Conservation (phyloP, 2,888 invertebrate species). For the Agrotis puta region DNA sequence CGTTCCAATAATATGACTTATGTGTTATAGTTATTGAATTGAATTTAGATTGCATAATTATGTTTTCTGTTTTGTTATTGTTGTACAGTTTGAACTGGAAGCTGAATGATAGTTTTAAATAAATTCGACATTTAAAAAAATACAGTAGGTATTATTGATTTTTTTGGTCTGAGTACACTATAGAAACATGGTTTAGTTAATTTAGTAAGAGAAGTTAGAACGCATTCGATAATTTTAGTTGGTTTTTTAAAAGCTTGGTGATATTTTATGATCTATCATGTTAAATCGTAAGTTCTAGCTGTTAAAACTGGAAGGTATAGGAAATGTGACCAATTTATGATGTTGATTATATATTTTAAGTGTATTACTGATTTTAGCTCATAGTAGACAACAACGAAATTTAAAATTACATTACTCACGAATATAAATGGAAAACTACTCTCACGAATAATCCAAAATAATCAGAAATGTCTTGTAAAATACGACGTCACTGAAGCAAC, state of each 20-base stretch:
- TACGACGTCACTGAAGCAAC: conserved; percentile 40
- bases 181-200: not conserved
- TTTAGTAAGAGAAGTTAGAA: not conserved
- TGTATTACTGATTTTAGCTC: conserved; percentile 3
- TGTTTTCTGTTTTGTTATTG: not conserved
- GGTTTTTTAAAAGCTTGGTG: not conserved
- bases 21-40: conserved; percentile 14
- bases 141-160: not conserved
- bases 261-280: not conserved
- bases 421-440: conserved; percentile 22
- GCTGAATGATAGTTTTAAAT: too few relatives aligned
- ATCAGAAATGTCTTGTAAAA: conserved; percentile 1
- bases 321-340: not conserved
- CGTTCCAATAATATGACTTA: conserved; percentile 19
- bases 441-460: not conserved
- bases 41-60: conserved; percentile 15
- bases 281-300: conserved; percentile 1
- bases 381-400: conserved; percentile 12
- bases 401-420: conserved; percentile 20
- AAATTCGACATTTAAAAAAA: too few relatives aligned
- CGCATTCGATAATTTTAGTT: not conserved
- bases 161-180: not conserved
- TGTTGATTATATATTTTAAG: not conserved
- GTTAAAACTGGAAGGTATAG: not conserved
- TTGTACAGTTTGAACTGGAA: too few relatives aligned